Percentiles rank a stretch among this genome's conserved stretches.
phyloP scores from a whole-genome alignment of 2,888 invertebrate species.

The Epinotia bilunana region DNA sequence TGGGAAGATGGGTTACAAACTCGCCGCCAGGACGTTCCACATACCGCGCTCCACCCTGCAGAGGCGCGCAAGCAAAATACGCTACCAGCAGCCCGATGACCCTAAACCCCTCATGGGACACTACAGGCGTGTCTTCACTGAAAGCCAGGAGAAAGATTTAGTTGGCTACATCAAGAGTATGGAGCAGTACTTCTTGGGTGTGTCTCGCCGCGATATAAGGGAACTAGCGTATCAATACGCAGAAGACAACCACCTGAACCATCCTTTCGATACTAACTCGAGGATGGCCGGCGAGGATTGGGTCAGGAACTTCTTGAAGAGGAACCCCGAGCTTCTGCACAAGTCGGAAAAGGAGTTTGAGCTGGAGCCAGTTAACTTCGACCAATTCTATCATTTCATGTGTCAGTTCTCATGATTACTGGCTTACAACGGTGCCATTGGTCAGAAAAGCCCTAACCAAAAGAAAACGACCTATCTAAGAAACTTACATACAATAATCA shows the following conservation, averaged over 20 bases:
- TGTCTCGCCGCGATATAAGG: slow-evolving; percentile 77
- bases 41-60: slow-evolving; percentile 80
- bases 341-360: slow-evolving; percentile 71
- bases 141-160: slow-evolving; percentile 78
- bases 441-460: slow-evolving; percentile 29
- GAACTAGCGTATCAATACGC: slow-evolving; percentile 82
- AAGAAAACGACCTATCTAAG: slow-evolving; percentile 4
- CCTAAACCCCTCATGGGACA: slow-evolving; percentile 80
- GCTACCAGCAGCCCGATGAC: slow-evolving; percentile 76
- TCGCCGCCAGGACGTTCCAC: slow-evolving; percentile 79
- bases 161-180: slow-evolving; percentile 81
- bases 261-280: slow-evolving; percentile 78
- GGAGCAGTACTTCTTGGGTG: slow-evolving; percentile 81
- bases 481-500: background rate
- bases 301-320: slow-evolving; percentile 80
- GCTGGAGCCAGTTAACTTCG: slow-evolving; percentile 79
- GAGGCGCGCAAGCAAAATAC: slow-evolving; percentile 78
- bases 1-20: slow-evolving; percentile 81
- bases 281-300: slow-evolving; percentile 82
- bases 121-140: slow-evolving; percentile 79
- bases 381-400: slow-evolving; percentile 82
- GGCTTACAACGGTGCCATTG: slow-evolving; percentile 54
- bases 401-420: slow-evolving; percentile 77
- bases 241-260: slow-evolving; percentile 74
- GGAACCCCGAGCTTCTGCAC: slow-evolving; percentile 76